phyloP scores from a whole-genome alignment of 2,113 vertebrate genomes.

The Lamprotornis superbus region DNA sequence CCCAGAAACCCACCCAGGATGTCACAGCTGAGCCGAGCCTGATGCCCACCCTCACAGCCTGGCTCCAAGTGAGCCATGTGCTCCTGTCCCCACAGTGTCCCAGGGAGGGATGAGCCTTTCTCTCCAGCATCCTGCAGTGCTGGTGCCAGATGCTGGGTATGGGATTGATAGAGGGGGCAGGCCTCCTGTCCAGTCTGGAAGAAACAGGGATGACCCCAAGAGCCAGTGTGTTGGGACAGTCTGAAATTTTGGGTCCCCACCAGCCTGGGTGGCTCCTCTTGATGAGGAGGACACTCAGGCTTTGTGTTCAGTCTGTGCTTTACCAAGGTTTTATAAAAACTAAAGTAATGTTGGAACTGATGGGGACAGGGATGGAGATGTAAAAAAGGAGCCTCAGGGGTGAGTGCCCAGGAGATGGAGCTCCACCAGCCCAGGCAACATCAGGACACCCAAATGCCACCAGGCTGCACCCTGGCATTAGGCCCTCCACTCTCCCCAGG shows the following conservation, averaged over 20 bases:
- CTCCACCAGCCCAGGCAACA: background rate
- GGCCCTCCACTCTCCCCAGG: background rate
- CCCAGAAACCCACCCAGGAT: background rate
- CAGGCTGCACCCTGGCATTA: background rate
- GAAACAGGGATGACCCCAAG: background rate
- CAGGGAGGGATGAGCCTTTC: background rate
- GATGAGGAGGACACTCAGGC: background rate
- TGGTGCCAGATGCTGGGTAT: too few species aligned
- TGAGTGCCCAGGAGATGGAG: background rate
- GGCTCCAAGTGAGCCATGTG: accelerated
- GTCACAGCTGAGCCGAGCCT: accelerated
- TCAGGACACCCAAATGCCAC: too few species aligned
- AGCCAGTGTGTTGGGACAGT: background rate
- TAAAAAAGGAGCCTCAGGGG: background rate
- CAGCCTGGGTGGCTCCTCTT: accelerated
- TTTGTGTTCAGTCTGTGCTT: accelerated
- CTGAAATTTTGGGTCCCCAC: background rate
- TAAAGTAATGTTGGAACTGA: accelerated
- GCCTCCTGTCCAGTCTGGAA: background rate
- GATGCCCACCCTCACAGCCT: background rate
- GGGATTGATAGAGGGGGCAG: background rate
- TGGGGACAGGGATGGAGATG: too few species aligned
- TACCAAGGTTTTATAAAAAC: background rate
- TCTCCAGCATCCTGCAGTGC: accelerated
- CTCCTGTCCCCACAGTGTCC: accelerated